phyloP scores from a whole-genome alignment of 2,888 invertebrate genomes.

The Pammene aurita region DNA sequence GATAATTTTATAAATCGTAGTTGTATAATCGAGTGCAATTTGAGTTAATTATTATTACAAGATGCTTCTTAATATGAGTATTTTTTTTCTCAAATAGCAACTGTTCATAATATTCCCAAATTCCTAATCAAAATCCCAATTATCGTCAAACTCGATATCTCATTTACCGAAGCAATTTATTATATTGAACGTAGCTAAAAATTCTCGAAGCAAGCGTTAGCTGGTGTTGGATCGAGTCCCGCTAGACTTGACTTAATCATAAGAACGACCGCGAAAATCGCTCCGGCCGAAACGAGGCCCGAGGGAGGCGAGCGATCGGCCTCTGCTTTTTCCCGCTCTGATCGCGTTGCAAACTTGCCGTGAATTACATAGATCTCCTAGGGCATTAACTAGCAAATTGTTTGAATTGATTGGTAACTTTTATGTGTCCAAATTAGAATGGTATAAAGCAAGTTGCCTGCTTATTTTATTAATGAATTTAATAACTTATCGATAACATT shows the following conservation, averaged over 20 bases:
- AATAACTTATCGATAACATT: too few relatives aligned
- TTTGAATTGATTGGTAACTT: conserved; percentile 3
- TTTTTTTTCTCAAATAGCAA: neutral
- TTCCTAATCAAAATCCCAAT: conserved; percentile 34
- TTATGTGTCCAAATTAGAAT: neutral
- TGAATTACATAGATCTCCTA: conserved; percentile 35
- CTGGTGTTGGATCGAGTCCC: conserved; percentile 66
- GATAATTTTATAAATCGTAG: too few relatives aligned
- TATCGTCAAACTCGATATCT: conserved; percentile 39
- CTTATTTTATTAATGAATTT: too few relatives aligned
- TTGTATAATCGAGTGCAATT: too few relatives aligned
- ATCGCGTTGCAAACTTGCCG: conserved; percentile 41
- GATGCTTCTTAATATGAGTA: too few relatives aligned
- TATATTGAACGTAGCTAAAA: conserved; percentile 53
- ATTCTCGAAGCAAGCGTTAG: conserved; percentile 54
- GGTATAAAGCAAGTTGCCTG: too few relatives aligned
- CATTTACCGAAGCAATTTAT: conserved; percentile 51
- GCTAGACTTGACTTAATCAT: conserved; percentile 79
- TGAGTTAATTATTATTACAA: too few relatives aligned
- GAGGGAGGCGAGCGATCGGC: conserved; percentile 66
- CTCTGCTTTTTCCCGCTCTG: conserved; percentile 56
- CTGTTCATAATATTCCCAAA: conserved; percentile 10
- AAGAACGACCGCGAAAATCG: conserved; percentile 80
- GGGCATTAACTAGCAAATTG: conserved; percentile 22
- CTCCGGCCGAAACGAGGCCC: conserved; percentile 77